Percentiles rank a stretch among this genome's conserved stretches.
Conservation (phyloP, 2,797 vertebrate species). For the Betta splendens region DNA sequence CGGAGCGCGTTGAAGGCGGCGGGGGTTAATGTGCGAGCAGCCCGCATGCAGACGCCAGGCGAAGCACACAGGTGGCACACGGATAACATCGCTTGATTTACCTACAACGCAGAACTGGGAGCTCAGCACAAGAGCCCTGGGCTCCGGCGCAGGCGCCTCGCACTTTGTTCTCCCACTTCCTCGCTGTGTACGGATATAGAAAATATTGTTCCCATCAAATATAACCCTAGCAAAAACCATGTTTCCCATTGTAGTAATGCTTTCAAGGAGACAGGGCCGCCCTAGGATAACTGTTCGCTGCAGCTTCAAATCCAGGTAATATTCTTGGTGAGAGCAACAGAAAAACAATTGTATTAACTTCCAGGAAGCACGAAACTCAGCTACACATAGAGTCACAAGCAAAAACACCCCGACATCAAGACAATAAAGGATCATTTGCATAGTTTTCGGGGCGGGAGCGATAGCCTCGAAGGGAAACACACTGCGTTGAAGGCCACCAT, state of each 20-base stretch:
- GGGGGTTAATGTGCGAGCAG: slow-evolving; percentile 24
- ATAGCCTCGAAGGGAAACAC: slow-evolving; percentile 28
- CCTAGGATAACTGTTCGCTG: background rate
- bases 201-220: background rate
- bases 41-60: slow-evolving; percentile 17
- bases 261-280: background rate
- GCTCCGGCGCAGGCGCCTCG: background rate
- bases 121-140: background rate
- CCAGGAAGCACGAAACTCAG: background rate
- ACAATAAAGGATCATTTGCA: slow-evolving; percentile 39
- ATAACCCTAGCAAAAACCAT: background rate
- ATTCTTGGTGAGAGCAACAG: background rate
- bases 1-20: slow-evolving; percentile 28
- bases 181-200: background rate
- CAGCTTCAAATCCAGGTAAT: background rate
- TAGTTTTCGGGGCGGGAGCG: slow-evolving; percentile 27
- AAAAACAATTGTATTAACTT: background rate
- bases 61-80: slow-evolving; percentile 5
- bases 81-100: background rate
- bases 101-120: background rate
- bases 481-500: slow-evolving; percentile 49
- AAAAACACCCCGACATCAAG: slow-evolving; percentile 11
- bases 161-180: background rate
- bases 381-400: slow-evolving; percentile 4
- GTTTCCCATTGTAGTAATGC: background rate